These are phyloP conservation scores for Pogoniulus pusillus DNA, from an alignment of 2,797 vertebrate genomes.

Conservation along the genomic window DNA sequence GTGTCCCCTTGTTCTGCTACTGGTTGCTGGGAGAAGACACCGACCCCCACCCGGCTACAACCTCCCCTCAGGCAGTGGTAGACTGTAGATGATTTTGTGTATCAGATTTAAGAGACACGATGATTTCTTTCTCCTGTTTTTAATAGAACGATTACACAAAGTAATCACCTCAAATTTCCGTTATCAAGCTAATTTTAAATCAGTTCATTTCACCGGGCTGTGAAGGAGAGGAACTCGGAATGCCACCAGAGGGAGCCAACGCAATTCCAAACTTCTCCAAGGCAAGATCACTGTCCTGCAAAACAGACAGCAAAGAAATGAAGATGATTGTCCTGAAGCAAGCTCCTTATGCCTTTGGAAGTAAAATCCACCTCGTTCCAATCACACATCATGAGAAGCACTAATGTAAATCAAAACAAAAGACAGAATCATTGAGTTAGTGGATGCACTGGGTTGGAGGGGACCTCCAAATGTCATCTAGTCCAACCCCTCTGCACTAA, in stretches of 20 bases:
- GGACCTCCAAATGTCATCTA: too few species aligned
- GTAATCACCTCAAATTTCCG: not conserved
- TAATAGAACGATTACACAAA: not conserved
- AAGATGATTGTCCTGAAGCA: not conserved
- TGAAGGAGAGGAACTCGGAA: not conserved
- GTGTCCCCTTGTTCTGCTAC: too few species aligned
- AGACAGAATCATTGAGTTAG: too few species aligned
- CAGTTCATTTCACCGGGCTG: not conserved
- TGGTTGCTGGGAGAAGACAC: too few species aligned
- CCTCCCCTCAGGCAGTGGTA: too few species aligned
- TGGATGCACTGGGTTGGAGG: too few species aligned
- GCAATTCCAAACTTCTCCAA: not conserved
- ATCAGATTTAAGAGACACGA: not conserved
- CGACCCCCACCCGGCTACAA: too few species aligned
- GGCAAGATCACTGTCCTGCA: not conserved
- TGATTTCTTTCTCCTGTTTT: not conserved
- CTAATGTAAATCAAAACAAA: not conserved
- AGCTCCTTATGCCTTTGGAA: not conserved
- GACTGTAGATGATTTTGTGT: not conserved
- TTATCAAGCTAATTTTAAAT: not conserved
- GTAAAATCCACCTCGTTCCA: not conserved
- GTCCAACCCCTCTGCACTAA: too few species aligned
- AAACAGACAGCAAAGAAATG: not conserved
- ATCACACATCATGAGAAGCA: not conserved
- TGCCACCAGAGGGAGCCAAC: slow-evolving; percentile 57